A percentile compares a stretch with the other conserved stretches of the same genome.
Evolutionary conservation across 2,797 vertebrate genomes (phyloP).

Genomic region (Prionace glauca): DNA sequence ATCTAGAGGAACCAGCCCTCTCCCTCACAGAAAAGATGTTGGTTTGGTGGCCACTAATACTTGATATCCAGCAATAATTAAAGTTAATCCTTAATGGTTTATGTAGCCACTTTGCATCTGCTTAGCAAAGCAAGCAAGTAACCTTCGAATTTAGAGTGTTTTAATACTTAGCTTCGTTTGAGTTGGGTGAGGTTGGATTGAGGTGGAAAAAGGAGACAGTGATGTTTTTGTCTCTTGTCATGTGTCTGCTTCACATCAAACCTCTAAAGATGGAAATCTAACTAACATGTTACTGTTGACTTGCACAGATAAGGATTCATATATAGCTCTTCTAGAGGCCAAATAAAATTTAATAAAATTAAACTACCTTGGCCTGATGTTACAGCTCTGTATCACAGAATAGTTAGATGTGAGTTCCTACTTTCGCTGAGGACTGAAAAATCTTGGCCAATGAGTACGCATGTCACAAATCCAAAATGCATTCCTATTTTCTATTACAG

Average conservation of each 20-base stretch:
- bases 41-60: background rate
- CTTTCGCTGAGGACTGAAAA: background rate
- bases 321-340: background rate
- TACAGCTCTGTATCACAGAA: background rate
- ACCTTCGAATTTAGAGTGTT: background rate
- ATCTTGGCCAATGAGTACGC: too few relatives aligned
- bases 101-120: constrained; percentile 19
- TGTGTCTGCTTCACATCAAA: background rate
- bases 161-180: background rate
- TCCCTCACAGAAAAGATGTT: background rate
- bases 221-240: background rate
- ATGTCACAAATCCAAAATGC: background rate
- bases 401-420: background rate
- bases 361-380: background rate
- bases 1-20: background rate
- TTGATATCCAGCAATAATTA: constrained; percentile 13
- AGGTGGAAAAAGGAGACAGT: background rate
- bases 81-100: background rate
- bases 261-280: background rate
- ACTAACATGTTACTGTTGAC: background rate
- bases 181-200: background rate
- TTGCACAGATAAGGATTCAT: background rate
- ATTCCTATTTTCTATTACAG: background rate
- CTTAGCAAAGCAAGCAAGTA: background rate
- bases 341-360: background rate